These are phyloP conservation scores for Drosophila incognita DNA, from an alignment of 2,888 invertebrate genomes.

Conservation along the genomic window DNA sequence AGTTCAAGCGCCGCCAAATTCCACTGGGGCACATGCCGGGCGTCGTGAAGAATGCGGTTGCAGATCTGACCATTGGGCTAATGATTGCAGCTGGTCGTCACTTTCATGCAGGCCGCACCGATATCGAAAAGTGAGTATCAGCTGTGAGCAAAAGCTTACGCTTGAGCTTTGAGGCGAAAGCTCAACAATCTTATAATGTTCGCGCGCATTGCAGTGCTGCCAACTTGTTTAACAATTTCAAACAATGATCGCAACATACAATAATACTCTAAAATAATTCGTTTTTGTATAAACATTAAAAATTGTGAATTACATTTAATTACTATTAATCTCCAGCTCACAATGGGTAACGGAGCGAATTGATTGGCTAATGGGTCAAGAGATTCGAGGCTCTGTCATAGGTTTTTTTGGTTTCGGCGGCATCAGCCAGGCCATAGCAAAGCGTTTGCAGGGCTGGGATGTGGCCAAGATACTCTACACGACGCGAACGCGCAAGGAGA, in stretches of 20 bases:
- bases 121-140: conserved; percentile 86
- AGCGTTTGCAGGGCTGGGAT: conserved; percentile 91
- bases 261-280: not conserved
- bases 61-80: conserved; percentile 92
- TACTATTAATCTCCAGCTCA: conserved; percentile 84
- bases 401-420: conserved; percentile 94
- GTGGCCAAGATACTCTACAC: conserved; percentile 90
- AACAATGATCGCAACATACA: conserved; percentile 5
- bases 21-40: conserved; percentile 92
- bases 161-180: conserved; percentile 28
- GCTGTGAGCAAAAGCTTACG: conserved; percentile 48
- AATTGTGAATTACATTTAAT: not conserved
- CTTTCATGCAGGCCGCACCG: conserved; percentile 90
- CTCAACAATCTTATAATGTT: conserved; percentile 9
- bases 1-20: conserved; percentile 89
- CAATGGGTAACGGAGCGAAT: conserved; percentile 89
- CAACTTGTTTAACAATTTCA: conserved; percentile 25
- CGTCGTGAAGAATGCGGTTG: conserved; percentile 91
- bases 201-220: conserved; percentile 24
- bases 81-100: conserved; percentile 91
- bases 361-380: conserved; percentile 92
- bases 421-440: conserved; percentile 92
- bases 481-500: conserved; percentile 88
- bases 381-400: conserved; percentile 91
- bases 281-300: not conserved